phyloP scores from a whole-genome alignment of 2,797 vertebrate species.

The Xerus rutilus region DNA sequence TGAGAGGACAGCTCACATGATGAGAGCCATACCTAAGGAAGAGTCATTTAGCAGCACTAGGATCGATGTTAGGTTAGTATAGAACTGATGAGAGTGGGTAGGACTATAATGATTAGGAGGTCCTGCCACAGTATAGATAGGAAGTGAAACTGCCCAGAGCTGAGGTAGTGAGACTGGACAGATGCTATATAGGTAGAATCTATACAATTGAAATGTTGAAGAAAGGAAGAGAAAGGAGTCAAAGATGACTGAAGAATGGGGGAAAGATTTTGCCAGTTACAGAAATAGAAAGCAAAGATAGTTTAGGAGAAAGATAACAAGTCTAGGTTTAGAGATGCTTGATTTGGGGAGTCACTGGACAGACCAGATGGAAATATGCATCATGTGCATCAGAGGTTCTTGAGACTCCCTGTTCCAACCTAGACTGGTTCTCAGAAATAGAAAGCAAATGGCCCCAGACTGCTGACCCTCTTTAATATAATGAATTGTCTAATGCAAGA shows the following conservation, averaged over 20 bases:
- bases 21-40: conserved; percentile 13
- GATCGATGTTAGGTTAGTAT: not conserved
- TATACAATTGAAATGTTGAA: conserved; percentile 29
- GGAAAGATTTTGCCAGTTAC: not conserved
- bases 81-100: not conserved
- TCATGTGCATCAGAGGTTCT: not conserved
- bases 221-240: not conserved
- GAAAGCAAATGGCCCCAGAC: conserved; percentile 3
- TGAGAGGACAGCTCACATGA: conserved; percentile 6
- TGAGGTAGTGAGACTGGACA: not conserved
- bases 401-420: not conserved
- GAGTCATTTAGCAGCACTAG: not conserved
- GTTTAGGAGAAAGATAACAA: not conserved
- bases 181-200: not conserved
- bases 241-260: not conserved
- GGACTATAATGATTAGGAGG: not conserved
- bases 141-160: conserved; percentile 8
- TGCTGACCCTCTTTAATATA: not conserved
- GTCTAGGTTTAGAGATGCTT: not conserved
- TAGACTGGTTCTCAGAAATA: not conserved
- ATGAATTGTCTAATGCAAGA: conserved; percentile 10
- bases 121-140: not conserved
- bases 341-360: not conserved
- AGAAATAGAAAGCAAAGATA: conserved; percentile 53
- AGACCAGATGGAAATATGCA: not conserved